These are phyloP conservation scores for Chloroceryle aenea DNA, from an alignment of 2,113 vertebrate genomes.

Conservation along the genomic window DNA sequence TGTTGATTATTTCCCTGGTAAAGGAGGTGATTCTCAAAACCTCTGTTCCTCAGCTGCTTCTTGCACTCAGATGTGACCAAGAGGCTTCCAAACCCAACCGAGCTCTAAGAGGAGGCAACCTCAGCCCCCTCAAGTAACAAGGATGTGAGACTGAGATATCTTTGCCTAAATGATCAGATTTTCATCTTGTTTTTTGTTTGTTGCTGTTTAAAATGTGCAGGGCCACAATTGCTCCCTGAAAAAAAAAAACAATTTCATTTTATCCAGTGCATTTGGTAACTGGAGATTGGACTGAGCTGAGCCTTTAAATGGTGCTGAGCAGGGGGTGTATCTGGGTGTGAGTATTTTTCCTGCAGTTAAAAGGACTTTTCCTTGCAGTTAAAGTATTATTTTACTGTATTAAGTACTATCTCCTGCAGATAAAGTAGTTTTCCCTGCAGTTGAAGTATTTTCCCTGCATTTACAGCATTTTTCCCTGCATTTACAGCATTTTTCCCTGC, in stretches of 20 bases:
- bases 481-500: not conserved
- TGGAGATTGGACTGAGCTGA: not conserved
- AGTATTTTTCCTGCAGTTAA: not conserved
- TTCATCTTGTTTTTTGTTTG: accelerated
- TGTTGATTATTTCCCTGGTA: not conserved
- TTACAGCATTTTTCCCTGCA: not conserved
- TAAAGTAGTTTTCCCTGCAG: too few species aligned
- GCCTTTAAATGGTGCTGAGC: not conserved
- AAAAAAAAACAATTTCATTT: not conserved
- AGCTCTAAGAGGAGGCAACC: not conserved
- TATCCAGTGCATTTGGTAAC: not conserved
- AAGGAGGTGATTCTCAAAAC: not conserved
- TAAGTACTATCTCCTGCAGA: too few species aligned
- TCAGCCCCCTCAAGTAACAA: not conserved
- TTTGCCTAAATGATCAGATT: not conserved
- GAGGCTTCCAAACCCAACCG: not conserved
- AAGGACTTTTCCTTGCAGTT: not conserved
- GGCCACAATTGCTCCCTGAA: not conserved
- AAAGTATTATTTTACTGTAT: not conserved
- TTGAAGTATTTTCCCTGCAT: too few species aligned
- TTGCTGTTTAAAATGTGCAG: accelerated
- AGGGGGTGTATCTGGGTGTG: accelerated
- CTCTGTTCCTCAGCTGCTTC: not conserved
- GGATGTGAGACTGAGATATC: not conserved
- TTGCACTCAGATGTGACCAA: not conserved